These are phyloP conservation scores for Cheilosia vernalis DNA, from an alignment of 2,888 invertebrate genomes.

Conservation along the genomic window DNA sequence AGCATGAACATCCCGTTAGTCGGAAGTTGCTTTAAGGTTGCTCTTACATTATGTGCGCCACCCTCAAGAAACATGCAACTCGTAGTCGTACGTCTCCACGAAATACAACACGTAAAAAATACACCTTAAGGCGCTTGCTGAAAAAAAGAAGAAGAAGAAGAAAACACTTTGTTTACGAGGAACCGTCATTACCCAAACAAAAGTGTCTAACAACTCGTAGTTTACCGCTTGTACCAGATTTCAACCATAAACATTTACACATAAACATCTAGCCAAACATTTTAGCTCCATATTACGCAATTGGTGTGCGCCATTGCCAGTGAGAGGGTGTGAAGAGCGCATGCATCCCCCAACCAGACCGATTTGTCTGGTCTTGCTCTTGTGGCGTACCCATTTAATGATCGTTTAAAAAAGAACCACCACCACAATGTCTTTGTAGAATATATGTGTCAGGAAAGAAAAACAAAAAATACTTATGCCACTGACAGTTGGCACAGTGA, in stretches of 20 bases:
- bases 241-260: slow-evolving; percentile 47
- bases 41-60: too few species aligned
- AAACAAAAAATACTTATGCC: slow-evolving; percentile 19
- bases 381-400: slow-evolving; percentile 8
- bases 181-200: slow-evolving; percentile 57
- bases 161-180: slow-evolving; percentile 54
- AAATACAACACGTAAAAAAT: slow-evolving; percentile 2
- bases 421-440: slow-evolving; percentile 6
- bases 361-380: slow-evolving; percentile 48
- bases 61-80: not conserved
- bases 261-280: slow-evolving; percentile 47
- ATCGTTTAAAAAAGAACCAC: slow-evolving; percentile 26
- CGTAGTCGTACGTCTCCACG: not conserved
- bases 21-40: not conserved
- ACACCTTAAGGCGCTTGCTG: slow-evolving; percentile 13
- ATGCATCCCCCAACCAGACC: slow-evolving; percentile 28
- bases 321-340: slow-evolving; percentile 5
- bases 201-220: slow-evolving; percentile 23
- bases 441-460: slow-evolving; percentile 38
- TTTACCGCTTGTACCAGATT: slow-evolving; percentile 44
- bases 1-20: not conserved
- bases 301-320: slow-evolving; percentile 7
- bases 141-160: slow-evolving; percentile 24
- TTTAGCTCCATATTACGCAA: slow-evolving; percentile 46
- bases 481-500: slow-evolving; percentile 47